Evolutionary conservation across 2,888 invertebrate species (phyloP).

Genomic region (Nephrotoma appendiculata): DNA sequence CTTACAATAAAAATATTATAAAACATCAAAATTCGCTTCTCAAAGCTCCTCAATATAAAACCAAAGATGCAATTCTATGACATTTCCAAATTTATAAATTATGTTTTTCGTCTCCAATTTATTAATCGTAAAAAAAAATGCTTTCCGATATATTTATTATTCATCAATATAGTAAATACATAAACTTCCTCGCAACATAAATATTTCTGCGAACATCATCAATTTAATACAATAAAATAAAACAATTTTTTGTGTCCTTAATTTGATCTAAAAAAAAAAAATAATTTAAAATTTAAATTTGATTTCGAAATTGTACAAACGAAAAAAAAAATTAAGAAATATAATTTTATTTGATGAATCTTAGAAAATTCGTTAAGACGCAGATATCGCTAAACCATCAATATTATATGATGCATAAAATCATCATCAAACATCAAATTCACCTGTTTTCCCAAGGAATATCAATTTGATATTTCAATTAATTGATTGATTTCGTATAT

Average conservation of each 20-base stretch:
- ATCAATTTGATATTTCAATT: neutral
- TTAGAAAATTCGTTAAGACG: neutral
- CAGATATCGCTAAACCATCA: neutral
- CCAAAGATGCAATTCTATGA: neutral
- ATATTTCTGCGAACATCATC: neutral
- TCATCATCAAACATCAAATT: neutral
- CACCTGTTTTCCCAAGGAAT: neutral
- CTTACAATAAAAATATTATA: too few species aligned
- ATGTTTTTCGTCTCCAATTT: neutral
- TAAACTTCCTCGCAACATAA: neutral
- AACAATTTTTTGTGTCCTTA: neutral
- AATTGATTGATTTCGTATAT: neutral
- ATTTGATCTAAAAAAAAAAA: neutral
- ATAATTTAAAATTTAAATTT: neutral
- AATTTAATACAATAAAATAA: neutral
- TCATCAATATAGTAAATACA: neutral
- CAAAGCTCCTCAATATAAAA: neutral
- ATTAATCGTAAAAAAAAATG: neutral
- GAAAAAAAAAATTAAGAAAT: neutral
- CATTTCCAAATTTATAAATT: neutral
- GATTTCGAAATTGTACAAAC: neutral
- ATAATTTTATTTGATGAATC: neutral
- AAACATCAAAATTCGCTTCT: too few species aligned
- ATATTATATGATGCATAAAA: neutral
- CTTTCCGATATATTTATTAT: neutral